Evolutionary conservation across 2,888 invertebrate species (phyloP).

Genomic region (Epistrophella euchroma): DNA sequence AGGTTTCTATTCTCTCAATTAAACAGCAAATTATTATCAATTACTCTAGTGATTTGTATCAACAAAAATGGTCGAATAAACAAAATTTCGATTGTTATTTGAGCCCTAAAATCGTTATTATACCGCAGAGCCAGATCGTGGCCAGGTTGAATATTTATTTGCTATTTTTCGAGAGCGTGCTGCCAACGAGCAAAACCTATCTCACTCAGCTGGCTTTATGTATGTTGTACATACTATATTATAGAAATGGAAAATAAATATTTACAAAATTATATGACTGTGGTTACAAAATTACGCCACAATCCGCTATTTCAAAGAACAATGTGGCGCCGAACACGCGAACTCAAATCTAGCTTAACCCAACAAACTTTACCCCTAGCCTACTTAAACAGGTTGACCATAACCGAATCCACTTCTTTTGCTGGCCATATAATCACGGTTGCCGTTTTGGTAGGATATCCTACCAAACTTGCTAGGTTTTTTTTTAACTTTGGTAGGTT

Average conservation of each 20-base stretch:
- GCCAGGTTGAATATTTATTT: constrained; percentile 15
- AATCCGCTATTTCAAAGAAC: constrained; percentile 39
- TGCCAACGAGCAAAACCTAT: not conserved
- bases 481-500: too few species aligned
- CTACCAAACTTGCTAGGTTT: too few species aligned
- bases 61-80: constrained; percentile 45
- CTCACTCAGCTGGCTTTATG: not conserved
- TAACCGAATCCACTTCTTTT: constrained; percentile 65
- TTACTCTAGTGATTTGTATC: constrained; percentile 63
- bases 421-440: too few species aligned
- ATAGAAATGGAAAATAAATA: constrained; percentile 16
- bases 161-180: not conserved
- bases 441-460: too few species aligned
- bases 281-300: constrained; percentile 44
- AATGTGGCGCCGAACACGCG: constrained; percentile 21
- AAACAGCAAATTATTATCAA: constrained; percentile 61
- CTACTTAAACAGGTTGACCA: constrained; percentile 60
- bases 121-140: constrained; percentile 3
- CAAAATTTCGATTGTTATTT: constrained; percentile 60
- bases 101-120: constrained; percentile 52
- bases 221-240: too few species aligned
- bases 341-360: constrained; percentile 12
- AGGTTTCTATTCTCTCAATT: constrained; percentile 54
- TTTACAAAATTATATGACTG: constrained; percentile 14
- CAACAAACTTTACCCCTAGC: constrained; percentile 43